Base-by-base conservation (phyloP, 2,888 invertebrate species). In the Malacosoma neustria region DNA sequence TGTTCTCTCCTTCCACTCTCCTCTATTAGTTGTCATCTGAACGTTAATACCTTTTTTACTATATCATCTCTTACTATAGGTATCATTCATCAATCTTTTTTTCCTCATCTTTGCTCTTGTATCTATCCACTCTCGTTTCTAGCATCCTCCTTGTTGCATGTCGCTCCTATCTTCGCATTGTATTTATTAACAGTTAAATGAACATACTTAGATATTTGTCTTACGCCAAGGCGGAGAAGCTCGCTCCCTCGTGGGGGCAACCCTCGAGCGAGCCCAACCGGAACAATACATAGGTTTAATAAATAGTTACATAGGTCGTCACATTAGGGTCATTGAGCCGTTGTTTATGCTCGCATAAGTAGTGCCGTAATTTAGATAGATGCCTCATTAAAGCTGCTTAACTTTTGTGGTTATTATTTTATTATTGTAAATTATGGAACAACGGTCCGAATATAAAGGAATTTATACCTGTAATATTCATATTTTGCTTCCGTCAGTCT, bases 361-460 rank as follows among this genome's bases (percentile, higher is more conserved):
- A 51, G 49, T 48, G 56, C 53, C 42, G 61, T 58, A 66, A 71
- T 69, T 66, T 61, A 50, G 56, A 54, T 54, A 22, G 61, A 64
- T 62, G 68, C 67, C 71, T 72, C 70, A 72, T 72, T 72, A 69
- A 74, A 57, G 62, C 49, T 65, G 61, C 60, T 67, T 67, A 71
- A 63, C 48, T 66, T 60, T 60, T 53, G 59, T 63, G 53, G 61
- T 72, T 66, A 72, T 70, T 68, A 67, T 66, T 70, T 67, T 66
- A 66, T 66, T 61, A 65, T 59, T 61, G 64, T 67, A 70, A 72
- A 67, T 70, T 71, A 72, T 56, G 59, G 57, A 57, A 54, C 54
- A 63, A 49, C 64, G 60, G 69, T 56, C 59, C 44, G 43, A 56
- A 61, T 56, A 65, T 60, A 66, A 66, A 63, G 57, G 53, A 64